phyloP scores from a whole-genome alignment of 2,797 vertebrate genomes.

The Tinamus major region DNA sequence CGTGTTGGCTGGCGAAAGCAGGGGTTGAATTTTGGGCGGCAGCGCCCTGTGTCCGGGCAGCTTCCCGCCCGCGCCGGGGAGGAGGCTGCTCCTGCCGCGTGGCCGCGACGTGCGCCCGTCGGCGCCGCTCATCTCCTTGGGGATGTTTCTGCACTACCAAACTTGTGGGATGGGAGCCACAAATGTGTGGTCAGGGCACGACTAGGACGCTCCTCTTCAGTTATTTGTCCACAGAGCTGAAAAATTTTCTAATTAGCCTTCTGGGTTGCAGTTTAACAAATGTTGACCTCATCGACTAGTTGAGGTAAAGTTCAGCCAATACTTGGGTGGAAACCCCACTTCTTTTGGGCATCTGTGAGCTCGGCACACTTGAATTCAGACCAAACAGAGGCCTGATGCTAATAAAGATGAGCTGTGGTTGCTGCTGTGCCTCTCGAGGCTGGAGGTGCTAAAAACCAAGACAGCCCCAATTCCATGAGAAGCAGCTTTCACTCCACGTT shows the following conservation, averaged over 20 bases:
- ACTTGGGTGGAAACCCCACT: neutral
- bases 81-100: neutral
- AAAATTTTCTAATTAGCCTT: neutral
- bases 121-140: neutral
- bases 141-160: neutral
- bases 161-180: neutral
- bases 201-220: neutral
- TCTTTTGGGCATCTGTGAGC: neutral
- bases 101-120: neutral
- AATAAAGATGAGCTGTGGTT: neutral
- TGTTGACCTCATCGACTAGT: neutral
- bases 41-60: neutral
- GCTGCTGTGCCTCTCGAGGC: neutral
- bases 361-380: neutral
- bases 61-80: neutral
- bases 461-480: neutral
- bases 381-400: neutral
- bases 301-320: neutral
- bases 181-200: neutral
- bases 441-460: fast-evolving
- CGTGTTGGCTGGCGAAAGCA: neutral
- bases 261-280: neutral
- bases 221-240: neutral
- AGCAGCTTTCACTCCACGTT: neutral
- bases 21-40: neutral